Evolutionary conservation across 2,113 vertebrate species (phyloP).

Genomic region (Coptodon rendalli): DNA sequence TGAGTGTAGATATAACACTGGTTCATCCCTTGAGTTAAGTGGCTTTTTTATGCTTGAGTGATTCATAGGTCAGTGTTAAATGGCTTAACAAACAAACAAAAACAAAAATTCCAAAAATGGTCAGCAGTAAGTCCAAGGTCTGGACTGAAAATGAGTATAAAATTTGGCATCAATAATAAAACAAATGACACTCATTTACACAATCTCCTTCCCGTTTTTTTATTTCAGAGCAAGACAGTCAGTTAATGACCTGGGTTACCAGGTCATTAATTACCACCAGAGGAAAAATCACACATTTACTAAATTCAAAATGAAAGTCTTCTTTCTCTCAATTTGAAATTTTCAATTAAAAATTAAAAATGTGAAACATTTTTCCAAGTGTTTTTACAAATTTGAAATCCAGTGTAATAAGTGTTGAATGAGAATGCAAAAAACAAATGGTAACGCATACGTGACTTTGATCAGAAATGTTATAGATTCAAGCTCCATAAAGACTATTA

Average conservation of each 20-base stretch:
- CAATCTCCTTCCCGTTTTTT: background rate
- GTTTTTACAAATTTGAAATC: background rate
- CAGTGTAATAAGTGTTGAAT: background rate
- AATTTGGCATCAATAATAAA: background rate
- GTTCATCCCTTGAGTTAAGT: background rate
- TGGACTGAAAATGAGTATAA: background rate
- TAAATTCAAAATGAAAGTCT: background rate
- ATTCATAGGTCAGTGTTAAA: background rate
- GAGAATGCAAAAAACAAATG: background rate
- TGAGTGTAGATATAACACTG: background rate
- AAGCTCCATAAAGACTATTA: background rate
- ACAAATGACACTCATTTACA: background rate
- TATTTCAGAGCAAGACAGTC: background rate
- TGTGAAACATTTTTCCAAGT: background rate
- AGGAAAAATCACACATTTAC: background rate
- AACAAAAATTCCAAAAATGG: background rate
- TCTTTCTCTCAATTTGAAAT: background rate
- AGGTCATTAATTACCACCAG: background rate
- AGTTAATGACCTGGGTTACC: background rate
- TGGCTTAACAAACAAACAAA: background rate
- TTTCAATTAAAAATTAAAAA: background rate
- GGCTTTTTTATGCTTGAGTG: background rate
- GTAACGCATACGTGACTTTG: fast-evolving
- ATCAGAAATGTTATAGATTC: background rate
- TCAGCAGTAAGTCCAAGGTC: background rate